phyloP scores from a whole-genome alignment of 2,888 invertebrate species.

The Blomia tropicalis region DNA sequence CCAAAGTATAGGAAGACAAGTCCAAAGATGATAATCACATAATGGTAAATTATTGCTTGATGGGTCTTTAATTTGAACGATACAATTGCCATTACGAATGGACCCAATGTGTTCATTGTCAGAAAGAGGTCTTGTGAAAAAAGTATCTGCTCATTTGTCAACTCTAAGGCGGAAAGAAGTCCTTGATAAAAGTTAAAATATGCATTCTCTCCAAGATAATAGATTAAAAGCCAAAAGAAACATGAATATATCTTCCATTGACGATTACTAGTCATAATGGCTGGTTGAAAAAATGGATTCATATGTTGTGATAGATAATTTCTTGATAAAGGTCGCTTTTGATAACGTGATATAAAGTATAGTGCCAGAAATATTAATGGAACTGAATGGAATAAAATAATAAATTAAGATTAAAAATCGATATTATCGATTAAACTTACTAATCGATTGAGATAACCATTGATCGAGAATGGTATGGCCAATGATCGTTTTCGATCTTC shows the following conservation, averaged over 20 bases:
- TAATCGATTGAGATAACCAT: conserved; percentile 6
- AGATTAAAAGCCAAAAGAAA: neutral
- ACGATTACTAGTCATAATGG: neutral
- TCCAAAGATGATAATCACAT: neutral
- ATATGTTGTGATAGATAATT: neutral
- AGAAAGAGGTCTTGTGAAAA: neutral
- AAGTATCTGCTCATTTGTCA: neutral
- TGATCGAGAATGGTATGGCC: neutral
- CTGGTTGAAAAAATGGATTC: neutral
- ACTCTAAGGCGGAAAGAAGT: neutral
- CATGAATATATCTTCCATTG: neutral
- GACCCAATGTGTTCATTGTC: neutral
- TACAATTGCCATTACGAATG: neutral
- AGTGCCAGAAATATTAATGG: neutral
- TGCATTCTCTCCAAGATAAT: neutral
- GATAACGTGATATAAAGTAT: neutral
- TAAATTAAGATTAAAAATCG: neutral
- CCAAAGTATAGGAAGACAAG: neutral
- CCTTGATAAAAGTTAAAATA: neutral
- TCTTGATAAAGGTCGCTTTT: neutral
- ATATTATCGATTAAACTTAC: neutral
- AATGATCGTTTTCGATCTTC: neutral
- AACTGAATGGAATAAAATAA: neutral
- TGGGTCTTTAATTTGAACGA: neutral
- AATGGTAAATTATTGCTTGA: neutral